Evolutionary conservation across 2,797 vertebrate species (phyloP).

Genomic region (Platyrinchus mystaceus): DNA sequence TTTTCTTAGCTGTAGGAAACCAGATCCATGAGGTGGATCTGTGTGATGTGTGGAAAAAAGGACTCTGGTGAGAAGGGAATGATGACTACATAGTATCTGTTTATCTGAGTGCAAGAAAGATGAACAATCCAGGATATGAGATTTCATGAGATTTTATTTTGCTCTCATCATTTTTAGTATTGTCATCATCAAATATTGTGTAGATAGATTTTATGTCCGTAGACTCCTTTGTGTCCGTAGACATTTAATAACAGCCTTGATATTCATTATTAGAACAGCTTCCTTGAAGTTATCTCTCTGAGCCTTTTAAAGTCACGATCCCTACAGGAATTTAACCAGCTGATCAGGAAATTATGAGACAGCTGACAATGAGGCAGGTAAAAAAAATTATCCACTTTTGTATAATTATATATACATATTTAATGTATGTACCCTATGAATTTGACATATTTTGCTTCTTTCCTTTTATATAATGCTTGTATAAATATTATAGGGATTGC

Average conservation of each 20-base stretch:
- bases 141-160: neutral
- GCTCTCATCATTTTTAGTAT: neutral
- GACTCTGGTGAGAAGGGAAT: neutral
- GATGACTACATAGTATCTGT: accelerated
- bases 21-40: neutral
- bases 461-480: neutral
- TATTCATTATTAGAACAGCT: neutral
- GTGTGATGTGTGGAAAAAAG: neutral
- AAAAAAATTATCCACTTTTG: neutral
- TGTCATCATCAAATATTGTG: neutral
- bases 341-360: neutral
- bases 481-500: neutral
- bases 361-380: neutral
- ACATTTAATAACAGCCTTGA: neutral
- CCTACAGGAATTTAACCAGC: neutral
- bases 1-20: neutral
- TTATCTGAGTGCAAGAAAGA: neutral
- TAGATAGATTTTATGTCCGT: neutral
- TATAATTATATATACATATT: neutral
- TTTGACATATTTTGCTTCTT: neutral
- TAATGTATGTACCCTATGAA: neutral
- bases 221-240: neutral
- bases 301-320: neutral
- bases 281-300: neutral
- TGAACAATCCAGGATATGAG: neutral